Conservation (phyloP, 1,140 invertebrate species). For the Lasaia peninsularis region DNA sequence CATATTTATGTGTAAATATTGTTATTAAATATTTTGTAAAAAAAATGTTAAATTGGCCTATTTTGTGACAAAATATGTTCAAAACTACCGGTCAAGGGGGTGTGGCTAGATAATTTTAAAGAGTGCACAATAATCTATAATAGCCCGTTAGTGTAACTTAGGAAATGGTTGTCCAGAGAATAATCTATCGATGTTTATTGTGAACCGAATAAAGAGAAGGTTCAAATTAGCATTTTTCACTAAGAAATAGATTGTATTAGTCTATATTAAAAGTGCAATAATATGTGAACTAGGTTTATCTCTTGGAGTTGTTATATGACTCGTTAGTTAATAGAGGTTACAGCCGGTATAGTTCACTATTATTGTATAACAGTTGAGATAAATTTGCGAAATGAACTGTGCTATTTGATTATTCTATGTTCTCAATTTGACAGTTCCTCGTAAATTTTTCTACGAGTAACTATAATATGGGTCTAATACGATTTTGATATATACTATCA, state of each 20-base stretch:
- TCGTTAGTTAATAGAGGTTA: neutral
- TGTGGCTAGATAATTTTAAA: neutral
- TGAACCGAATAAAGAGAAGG: constrained; percentile 4
- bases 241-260: constrained; percentile 10
- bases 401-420: neutral
- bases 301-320: constrained; percentile 29
- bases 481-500: constrained; percentile 11
- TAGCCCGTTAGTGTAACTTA: constrained; percentile 4
- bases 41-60: constrained; percentile 16
- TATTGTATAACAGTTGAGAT: constrained; percentile 16
- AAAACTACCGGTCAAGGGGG: neutral
- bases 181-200: neutral
- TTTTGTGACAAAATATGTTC: neutral
- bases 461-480: neutral
- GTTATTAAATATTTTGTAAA: constrained; percentile 3
- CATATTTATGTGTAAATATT: too few species aligned
- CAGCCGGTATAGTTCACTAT: constrained; percentile 24
- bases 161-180: constrained; percentile 8
- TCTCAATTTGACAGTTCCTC: neutral
- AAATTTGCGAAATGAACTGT: neutral
- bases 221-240: neutral
- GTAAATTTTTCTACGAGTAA: neutral
- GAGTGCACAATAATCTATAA: neutral
- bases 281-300: constrained; percentile 31
- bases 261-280: constrained; percentile 13